Evolutionary conservation across 2,888 invertebrate genomes (phyloP).

Genomic region (Girardia tigrina): DNA sequence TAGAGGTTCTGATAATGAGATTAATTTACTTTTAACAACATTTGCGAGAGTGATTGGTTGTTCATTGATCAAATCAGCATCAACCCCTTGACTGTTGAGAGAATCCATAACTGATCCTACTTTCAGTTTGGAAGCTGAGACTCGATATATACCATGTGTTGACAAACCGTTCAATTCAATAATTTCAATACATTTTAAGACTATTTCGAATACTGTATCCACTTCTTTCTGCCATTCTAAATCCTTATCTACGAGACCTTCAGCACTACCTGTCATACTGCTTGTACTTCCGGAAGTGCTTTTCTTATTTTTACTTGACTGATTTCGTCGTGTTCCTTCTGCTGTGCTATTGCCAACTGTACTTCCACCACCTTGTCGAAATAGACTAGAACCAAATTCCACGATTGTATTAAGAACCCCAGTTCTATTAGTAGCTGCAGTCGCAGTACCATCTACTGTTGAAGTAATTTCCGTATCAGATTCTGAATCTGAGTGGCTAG

Average conservation of each 20-base stretch:
- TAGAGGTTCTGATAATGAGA: conserved; percentile 33
- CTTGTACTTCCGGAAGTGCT: conserved; percentile 5
- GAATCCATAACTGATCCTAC: conserved; percentile 25
- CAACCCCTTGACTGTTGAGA: conserved; percentile 15
- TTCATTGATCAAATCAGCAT: conserved; percentile 31
- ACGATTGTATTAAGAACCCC: conserved; percentile 32
- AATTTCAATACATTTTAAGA: conserved; percentile 1
- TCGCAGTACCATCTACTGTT: neutral
- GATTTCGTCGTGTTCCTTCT: neutral
- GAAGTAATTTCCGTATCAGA: conserved; percentile 27
- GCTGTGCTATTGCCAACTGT: neutral
- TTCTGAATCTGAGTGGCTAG: conserved; percentile 33
- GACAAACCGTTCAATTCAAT: neutral
- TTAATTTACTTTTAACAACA: conserved; percentile 35
- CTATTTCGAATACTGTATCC: neutral
- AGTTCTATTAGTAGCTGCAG: neutral
- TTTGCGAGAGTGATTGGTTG: conserved; percentile 33
- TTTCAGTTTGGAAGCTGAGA: conserved; percentile 36
- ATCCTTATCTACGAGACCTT: neutral
- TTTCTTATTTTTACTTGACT: neutral
- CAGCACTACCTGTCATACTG: neutral
- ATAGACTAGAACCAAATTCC: conserved; percentile 35
- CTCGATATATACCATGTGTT: conserved; percentile 36
- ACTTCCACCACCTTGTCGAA: conserved; percentile 17
- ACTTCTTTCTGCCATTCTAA: conserved; percentile 12